phyloP scores from a whole-genome alignment of 2,888 invertebrate species.

The Eledona agricola region DNA sequence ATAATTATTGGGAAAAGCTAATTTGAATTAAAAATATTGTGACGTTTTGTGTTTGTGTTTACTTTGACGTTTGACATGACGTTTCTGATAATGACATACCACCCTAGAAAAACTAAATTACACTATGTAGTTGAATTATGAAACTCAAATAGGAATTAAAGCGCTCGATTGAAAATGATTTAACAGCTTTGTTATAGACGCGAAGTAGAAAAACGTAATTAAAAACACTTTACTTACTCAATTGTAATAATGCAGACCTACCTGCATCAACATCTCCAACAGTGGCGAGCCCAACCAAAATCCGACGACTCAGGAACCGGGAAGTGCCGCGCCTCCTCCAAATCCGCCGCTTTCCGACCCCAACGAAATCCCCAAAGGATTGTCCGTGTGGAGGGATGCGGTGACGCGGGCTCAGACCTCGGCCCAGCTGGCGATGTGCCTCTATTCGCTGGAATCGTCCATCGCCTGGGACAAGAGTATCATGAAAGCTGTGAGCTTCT shows the following conservation, averaged over 20 bases:
- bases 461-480: conserved; percentile 99
- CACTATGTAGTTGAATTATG: no score
- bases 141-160: no score
- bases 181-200: no score
- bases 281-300: conserved; percentile 68
- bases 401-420: conserved; percentile 85
- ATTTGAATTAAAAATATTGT: no score
- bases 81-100: no score
- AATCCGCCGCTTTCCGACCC: conserved; percentile 43
- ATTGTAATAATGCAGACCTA: conserved; percentile 27
- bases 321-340: conserved; percentile 32
- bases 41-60: no score
- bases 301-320: conserved; percentile 63
- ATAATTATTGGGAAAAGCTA: no score
- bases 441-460: conserved; percentile 88
- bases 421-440: conserved; percentile 89
- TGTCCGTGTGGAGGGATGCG: conserved; percentile 89
- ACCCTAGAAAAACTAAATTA: no score
- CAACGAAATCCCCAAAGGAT: conserved; percentile 77
- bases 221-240: conserved; percentile 6
- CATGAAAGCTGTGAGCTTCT: conserved; percentile 94
- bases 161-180: no score
- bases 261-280: conserved; percentile 50
- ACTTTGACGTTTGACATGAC: no score
- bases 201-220: no score